A percentile compares a stretch with the other conserved stretches of the same genome.
phyloP scores from a whole-genome alignment of 1,140 invertebrate species.

The Drosophila malerkotliana region DNA sequence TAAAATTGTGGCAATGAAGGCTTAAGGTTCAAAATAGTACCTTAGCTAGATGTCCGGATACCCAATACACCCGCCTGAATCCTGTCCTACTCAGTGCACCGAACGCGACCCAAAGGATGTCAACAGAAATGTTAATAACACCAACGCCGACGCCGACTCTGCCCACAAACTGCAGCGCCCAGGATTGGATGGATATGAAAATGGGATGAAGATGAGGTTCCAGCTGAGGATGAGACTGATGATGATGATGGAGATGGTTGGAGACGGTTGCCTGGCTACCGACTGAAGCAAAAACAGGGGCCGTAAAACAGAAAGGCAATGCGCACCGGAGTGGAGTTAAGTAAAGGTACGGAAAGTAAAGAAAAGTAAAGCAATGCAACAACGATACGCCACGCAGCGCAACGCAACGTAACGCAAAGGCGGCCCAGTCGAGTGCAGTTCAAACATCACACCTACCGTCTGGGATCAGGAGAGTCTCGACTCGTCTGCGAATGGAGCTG shows the following conservation, averaged over 20 bases:
- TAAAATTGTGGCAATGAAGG: too few relatives aligned
- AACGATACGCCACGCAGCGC: slow-evolving; percentile 32
- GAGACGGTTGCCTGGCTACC: slow-evolving; percentile 38
- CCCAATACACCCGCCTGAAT: not conserved
- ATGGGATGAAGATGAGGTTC: slow-evolving; percentile 2
- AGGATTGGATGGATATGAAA: slow-evolving; percentile 1
- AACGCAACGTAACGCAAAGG: slow-evolving; percentile 33
- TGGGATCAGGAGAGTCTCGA: slow-evolving; percentile 40
- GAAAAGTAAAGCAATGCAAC: slow-evolving; percentile 34
- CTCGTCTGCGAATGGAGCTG: slow-evolving; percentile 42
- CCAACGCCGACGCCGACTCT: slow-evolving; percentile 33
- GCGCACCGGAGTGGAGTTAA: slow-evolving; percentile 30
- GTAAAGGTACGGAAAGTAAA: slow-evolving; percentile 21
- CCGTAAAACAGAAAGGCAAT: slow-evolving; percentile 52
- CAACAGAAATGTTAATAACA: slow-evolving; percentile 77
- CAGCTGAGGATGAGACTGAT: not conserved
- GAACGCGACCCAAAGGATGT: slow-evolving; percentile 64
- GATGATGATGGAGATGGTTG: slow-evolving; percentile 27
- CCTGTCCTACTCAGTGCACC: slow-evolving; percentile 3
- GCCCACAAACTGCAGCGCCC: slow-evolving; percentile 1
- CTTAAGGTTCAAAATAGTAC: not conserved
- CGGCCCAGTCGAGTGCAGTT: slow-evolving; percentile 70
- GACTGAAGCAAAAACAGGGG: slow-evolving; percentile 57
- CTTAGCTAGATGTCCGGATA: not conserved
- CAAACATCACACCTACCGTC: slow-evolving; percentile 74